Conservation (phyloP, 2,888 invertebrate genomes). For the Emmelina monodactyla region DNA sequence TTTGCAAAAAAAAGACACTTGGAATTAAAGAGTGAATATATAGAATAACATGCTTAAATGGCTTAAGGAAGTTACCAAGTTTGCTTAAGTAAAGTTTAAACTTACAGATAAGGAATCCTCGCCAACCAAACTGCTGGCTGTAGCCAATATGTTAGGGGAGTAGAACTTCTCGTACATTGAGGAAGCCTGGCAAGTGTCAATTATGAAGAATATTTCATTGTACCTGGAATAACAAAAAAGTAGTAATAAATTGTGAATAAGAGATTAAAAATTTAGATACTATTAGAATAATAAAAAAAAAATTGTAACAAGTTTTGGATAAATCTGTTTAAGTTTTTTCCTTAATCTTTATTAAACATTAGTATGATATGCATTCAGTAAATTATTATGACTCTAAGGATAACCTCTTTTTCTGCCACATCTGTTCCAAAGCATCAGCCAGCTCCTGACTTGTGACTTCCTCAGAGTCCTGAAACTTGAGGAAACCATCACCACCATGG, state of each 20-base stretch:
- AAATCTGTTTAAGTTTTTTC: no score
- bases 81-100: slow-evolving; percentile 15
- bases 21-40: no score
- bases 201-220: slow-evolving; percentile 97
- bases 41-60: no score
- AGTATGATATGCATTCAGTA: background rate
- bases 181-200: slow-evolving; percentile 99
- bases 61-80: no score
- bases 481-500: slow-evolving; percentile 98
- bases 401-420: slow-evolving; percentile 96
- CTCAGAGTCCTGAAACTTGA: slow-evolving; percentile 99
- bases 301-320: background rate
- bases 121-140: slow-evolving; percentile 97
- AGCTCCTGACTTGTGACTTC: slow-evolving; percentile 98
- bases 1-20: no score
- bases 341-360: background rate
- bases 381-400: background rate
- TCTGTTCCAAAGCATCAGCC: slow-evolving; percentile 98
- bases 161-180: slow-evolving; percentile 98
- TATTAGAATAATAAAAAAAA: background rate
- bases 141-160: slow-evolving; percentile 96
- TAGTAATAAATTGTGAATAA: background rate
- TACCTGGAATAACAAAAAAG: slow-evolving; percentile 69
- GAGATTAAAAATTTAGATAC: slow-evolving; percentile 1
- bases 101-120: slow-evolving; percentile 95